Evolutionary conservation across 2,888 invertebrate species (phyloP), one percentile per base, ranked within the genome.

Genomic region (Luperina testacea): DNA sequence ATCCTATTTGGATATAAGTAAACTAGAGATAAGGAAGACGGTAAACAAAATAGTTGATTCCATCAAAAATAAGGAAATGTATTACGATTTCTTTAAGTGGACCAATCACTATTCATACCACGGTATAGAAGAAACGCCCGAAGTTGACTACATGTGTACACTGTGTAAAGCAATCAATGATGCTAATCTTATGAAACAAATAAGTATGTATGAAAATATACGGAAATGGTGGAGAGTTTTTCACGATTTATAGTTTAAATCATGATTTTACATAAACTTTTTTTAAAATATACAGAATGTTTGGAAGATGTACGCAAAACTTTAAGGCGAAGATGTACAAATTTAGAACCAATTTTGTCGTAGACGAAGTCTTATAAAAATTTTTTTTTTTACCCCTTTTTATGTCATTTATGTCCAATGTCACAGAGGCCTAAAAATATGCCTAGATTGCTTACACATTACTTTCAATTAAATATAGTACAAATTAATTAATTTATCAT

Each of bases 71-170:
- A 86, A 82, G 8, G 75, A 85, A 0, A 78, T 70, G 32, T 93
- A 93, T 65, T 75, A 87, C 24, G 75, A 88, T 20, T 92, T 81
- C 63, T 93, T 93, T 74, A 91, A 84, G 68, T 93, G 93, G 93
- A 89, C 85, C 68, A 92, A 91, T 64, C 88, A 93, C 75, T 93
- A 92, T 68, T 87, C 90, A 3, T 5, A 92, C n/a, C 75, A 81
- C 13, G 84, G 72, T 83, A 87, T 57, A 15, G 74, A 84, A 42
- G 86, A 90, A 11, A 53, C 67, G 0, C 68, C 83, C 0, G 89
- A 89, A 4, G 84, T 80, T 0, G 90, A 91, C 57, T 81, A 80
- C 6, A 87, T 82, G 45, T 91, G 90, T 68, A 63, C 72, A 13
- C 73, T 91, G 9, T 91, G 91, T 65, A 63, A 24, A 24, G 67